Base-by-base conservation (phyloP, 1,140 invertebrate genomes). In the Meloidogyne exigua region DNA sequence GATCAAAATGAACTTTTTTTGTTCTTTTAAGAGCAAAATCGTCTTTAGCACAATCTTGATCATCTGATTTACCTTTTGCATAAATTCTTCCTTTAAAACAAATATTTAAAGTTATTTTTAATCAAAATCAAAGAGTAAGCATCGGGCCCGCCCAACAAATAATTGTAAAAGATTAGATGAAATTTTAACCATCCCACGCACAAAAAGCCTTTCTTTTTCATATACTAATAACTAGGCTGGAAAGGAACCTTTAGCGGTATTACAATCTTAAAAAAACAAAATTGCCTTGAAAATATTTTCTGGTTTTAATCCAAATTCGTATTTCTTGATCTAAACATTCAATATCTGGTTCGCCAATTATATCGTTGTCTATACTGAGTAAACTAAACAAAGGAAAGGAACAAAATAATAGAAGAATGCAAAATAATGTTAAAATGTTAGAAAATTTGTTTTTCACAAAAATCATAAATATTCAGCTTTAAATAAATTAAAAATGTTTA, bases 271-370 rank as follows among this genome's bases (percentile, higher is more conserved):
- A n/a, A n/a, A 73, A 28, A 36, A 32, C 1, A 64, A 11, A 25
- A 65, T 70, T 21, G 81, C 84, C 84, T 23, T 83, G 78, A 67
- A 87, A 87, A 18, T 77, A 64, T 75, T 87, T 87, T 21, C 86
- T 76, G 10, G 85, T 87, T 77, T 87, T 87, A 1, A 87, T 78
- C 76, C 80, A 85, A 49, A 87, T 80, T 3, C 86, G 76, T 21
- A 87, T 87, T 70, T 87, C 82, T 36, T 87, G 79, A 28, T 87
- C 86, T 36, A 87, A 72, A 74, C 85, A 87, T 76, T 87, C 85
- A 57, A 87, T 87, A 70, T 87, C 85, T 39, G 85, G 85, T 68
- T 87, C 85, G 7, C 86, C 85, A 70, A 87, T 86, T 66, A 87
- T 82, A 63, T 87, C 85, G 75, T 87, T 87, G 83, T 87, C 85